A percentile compares a stretch with the other conserved stretches of the same genome.
These are phyloP conservation scores for Cephus cinctus DNA, from an alignment of 1,140 invertebrate genomes.

Conservation along the genomic window DNA sequence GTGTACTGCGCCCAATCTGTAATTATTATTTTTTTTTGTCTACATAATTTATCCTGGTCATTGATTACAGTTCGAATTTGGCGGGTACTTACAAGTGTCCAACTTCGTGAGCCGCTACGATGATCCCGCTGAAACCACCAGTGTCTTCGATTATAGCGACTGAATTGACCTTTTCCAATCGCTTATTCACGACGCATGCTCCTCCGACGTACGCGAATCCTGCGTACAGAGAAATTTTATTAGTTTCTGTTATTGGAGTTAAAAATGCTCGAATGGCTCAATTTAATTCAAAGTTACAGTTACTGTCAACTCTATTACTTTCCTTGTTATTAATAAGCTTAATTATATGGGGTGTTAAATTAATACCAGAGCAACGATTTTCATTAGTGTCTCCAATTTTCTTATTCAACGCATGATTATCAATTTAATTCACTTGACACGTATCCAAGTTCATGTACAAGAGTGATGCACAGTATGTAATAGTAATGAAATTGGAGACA, in stretches of 20 bases:
- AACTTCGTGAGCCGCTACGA: slow-evolving; percentile 94
- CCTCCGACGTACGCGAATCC: slow-evolving; percentile 95
- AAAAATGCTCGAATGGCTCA: too few relatives aligned
- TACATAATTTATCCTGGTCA: neutral
- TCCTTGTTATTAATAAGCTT: slow-evolving; percentile 14
- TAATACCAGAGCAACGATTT: slow-evolving; percentile 33
- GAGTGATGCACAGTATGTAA: too few relatives aligned
- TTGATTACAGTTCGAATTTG: too few relatives aligned
- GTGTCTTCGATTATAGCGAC: slow-evolving; percentile 96
- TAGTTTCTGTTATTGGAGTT: slow-evolving; percentile 3
- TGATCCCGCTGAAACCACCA: slow-evolving; percentile 93
- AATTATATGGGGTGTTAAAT: slow-evolving; percentile 30
- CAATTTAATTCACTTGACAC: too few relatives aligned
- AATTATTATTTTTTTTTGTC: slow-evolving; percentile 1
- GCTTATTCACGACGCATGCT: slow-evolving; percentile 93
- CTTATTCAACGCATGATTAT: neutral
- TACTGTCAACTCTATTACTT: slow-evolving; percentile 5
- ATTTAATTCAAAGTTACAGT: neutral
- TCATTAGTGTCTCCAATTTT: slow-evolving; percentile 3
- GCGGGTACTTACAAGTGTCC: slow-evolving; percentile 85
- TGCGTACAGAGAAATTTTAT: slow-evolving; percentile 44
- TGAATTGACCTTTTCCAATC: slow-evolving; percentile 93
- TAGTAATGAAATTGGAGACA: too few relatives aligned
- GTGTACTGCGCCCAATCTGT: slow-evolving; percentile 88
- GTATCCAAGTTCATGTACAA: too few relatives aligned